phyloP scores from a whole-genome alignment of 2,113 vertebrate species.

The Stegostoma tigrinum region DNA sequence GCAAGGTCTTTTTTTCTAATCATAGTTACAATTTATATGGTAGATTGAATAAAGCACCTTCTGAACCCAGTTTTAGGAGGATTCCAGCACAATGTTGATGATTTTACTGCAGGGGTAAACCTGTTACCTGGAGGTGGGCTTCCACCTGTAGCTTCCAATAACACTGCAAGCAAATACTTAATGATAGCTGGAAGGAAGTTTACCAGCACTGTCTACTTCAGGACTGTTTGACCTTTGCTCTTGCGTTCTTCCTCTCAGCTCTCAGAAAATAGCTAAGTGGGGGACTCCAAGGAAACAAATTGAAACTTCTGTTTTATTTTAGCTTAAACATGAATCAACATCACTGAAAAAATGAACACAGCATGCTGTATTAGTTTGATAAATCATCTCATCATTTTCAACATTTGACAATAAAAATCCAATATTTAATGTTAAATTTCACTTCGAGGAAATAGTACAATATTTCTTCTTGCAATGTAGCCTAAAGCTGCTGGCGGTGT shows the following conservation, averaged over 20 bases:
- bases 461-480: background rate
- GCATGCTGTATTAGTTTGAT: background rate
- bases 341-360: background rate
- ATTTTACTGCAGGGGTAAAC: background rate
- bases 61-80: background rate
- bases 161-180: background rate
- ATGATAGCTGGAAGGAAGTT: background rate
- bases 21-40: background rate
- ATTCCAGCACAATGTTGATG: background rate
- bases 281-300: background rate
- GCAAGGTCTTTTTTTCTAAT: background rate
- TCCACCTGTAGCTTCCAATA: background rate
- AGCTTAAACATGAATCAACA: background rate
- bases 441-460: background rate
- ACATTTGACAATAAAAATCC: background rate
- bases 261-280: background rate
- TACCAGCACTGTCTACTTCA: background rate
- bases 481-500: background rate
- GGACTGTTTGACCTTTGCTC: background rate
- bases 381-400: background rate
- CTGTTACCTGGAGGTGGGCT: background rate
- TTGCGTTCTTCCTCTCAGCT: background rate
- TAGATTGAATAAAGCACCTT: background rate
- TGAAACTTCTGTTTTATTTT: background rate
- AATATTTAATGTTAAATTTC: background rate